These are phyloP conservation scores for Centropyge bicolor DNA, from an alignment of 2,797 vertebrate genomes.

Conservation along the genomic window DNA sequence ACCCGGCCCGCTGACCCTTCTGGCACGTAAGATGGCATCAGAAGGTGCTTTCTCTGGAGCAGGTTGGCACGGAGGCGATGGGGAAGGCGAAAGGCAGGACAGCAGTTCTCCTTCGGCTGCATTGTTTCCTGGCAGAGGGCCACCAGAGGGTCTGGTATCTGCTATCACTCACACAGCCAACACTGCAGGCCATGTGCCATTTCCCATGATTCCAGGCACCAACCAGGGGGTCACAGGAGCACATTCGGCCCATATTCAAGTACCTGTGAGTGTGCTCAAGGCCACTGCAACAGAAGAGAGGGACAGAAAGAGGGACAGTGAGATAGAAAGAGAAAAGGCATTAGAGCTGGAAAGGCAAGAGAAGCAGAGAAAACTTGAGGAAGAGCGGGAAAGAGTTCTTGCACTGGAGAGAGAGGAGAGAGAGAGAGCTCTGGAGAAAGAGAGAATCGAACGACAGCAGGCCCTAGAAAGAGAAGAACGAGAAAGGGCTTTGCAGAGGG, in stretches of 20 bases:
- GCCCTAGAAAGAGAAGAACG: slow-evolving; percentile 77
- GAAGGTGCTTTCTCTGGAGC: slow-evolving; percentile 85
- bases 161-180: slow-evolving; percentile 80
- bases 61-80: slow-evolving; percentile 76
- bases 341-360: slow-evolving; percentile 75
- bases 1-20: slow-evolving; percentile 83
- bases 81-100: slow-evolving; percentile 70
- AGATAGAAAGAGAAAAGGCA: slow-evolving; percentile 67
- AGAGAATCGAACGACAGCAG: slow-evolving; percentile 71
- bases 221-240: slow-evolving; percentile 68
- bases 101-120: slow-evolving; percentile 56
- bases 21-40: slow-evolving; percentile 86
- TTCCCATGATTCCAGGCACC: slow-evolving; percentile 74
- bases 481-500: slow-evolving; percentile 70
- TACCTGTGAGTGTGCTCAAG: slow-evolving; percentile 78
- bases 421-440: slow-evolving; percentile 70
- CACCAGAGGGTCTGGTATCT: slow-evolving; percentile 71
- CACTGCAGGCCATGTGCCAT: slow-evolving; percentile 65
- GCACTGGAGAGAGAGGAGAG: slow-evolving; percentile 67
- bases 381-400: slow-evolving; percentile 66
- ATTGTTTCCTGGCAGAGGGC: slow-evolving; percentile 71
- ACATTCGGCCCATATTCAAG: slow-evolving; percentile 70
- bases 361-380: slow-evolving; percentile 68
- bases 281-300: slow-evolving; percentile 69
- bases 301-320: slow-evolving; percentile 66